Conservation (phyloP, 1,140 invertebrate genomes). For the Drosophila sp. region DNA sequence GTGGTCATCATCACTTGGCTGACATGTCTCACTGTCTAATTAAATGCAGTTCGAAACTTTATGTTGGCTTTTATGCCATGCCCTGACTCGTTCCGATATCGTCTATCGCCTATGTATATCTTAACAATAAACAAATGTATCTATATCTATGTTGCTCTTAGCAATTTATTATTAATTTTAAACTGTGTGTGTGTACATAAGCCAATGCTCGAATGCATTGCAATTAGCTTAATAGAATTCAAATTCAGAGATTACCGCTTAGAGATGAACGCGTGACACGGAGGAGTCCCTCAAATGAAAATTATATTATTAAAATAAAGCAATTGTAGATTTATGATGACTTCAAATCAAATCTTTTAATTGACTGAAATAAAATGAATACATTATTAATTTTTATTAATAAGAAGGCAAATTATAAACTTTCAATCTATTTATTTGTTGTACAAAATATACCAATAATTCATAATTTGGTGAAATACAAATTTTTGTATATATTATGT, state of each 20-base stretch:
- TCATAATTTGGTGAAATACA: no score
- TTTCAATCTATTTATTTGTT: no score
- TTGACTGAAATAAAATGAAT: no score
- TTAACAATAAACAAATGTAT: conserved; percentile 62
- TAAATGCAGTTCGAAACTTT: conserved; percentile 69
- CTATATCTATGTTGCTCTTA: conserved; percentile 46
- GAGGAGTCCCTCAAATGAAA: not conserved
- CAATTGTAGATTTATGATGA: no score
- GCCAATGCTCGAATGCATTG: conserved; percentile 56
- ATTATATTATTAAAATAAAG: no score
- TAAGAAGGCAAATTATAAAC: no score
- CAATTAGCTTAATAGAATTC: conserved; percentile 79
- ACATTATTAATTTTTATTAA: no score
- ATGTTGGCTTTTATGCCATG: conserved; percentile 72
- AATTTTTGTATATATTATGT: no score
- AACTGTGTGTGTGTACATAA: conserved; percentile 48
- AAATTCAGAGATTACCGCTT: conserved; percentile 66
- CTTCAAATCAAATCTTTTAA: no score
- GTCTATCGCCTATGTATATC: conserved; percentile 47
- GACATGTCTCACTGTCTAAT: conserved; percentile 64
- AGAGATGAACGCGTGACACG: conserved; percentile 10
- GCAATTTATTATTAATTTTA: conserved; percentile 49
- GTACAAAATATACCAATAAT: no score
- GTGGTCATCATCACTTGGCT: conserved; percentile 55
- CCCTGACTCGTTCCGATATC: conserved; percentile 29